Conservation (phyloP, 2,113 vertebrate species). For the cat (Felis catus) region DNA sequence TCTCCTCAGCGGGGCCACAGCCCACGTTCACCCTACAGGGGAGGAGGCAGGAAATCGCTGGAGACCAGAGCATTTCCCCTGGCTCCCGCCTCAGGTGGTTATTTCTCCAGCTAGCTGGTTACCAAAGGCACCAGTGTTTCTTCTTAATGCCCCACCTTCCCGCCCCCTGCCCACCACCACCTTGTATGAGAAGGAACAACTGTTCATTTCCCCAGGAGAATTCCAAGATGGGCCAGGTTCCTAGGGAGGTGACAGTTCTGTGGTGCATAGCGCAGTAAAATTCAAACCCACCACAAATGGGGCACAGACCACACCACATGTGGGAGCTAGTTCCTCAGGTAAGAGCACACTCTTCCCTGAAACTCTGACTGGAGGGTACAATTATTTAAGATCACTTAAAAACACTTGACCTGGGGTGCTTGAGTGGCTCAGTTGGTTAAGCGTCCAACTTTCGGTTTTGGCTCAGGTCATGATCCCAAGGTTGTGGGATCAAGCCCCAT, state of each 20-base stretch:
- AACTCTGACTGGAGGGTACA: not conserved
- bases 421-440: not conserved
- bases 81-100: not conserved
- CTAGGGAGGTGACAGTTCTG: not conserved
- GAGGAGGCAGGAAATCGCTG: not conserved
- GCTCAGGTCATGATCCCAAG: not conserved
- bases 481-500: too few relatives aligned
- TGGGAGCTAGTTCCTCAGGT: not conserved
- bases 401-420: not conserved
- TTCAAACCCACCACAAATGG: not conserved
- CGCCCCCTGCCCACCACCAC: too few relatives aligned
- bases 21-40: conserved; percentile 95
- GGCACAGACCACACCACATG: fast-evolving
- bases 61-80: not conserved
- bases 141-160: not conserved
- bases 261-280: not conserved
- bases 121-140: not conserved
- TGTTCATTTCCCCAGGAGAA: not conserved
- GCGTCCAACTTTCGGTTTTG: not conserved
- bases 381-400: not conserved
- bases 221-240: not conserved
- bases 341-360: not conserved
- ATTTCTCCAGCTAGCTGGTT: not conserved
- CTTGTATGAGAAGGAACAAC: not conserved
- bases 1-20: conserved; percentile 98